Conservation (phyloP, 2,797 vertebrate species). For the Tenualosa thibaudeaui region DNA sequence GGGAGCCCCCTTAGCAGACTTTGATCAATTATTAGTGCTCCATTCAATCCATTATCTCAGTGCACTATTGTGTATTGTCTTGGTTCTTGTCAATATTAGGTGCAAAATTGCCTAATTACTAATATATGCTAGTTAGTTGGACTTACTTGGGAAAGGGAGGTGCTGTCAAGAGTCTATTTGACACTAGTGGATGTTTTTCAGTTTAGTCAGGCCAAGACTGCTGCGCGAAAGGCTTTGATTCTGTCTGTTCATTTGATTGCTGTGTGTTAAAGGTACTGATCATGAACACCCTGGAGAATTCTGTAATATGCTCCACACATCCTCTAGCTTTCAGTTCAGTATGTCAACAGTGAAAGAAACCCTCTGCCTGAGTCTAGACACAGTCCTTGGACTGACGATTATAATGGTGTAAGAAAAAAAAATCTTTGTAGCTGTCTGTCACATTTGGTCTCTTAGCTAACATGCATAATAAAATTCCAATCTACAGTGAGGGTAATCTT, state of each 20-base stretch:
- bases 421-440: background rate
- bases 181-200: background rate
- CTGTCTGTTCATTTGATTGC: background rate
- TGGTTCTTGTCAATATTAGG: background rate
- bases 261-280: background rate
- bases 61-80: constrained; percentile 1
- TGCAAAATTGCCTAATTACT: constrained; percentile 13
- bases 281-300: background rate
- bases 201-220: background rate
- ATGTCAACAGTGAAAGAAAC: background rate
- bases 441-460: no score
- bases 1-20: constrained; percentile 25
- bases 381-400: background rate
- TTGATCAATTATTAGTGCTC: constrained; percentile 45
- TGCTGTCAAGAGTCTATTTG: background rate
- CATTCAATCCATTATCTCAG: constrained; percentile 21
- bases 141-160: background rate
- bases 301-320: background rate
- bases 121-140: background rate
- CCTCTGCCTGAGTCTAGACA: background rate
- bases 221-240: background rate
- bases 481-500: background rate
- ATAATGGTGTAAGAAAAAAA: background rate
- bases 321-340: background rate
- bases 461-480: no score